A percentile compares a stretch with the other conserved stretches of the same genome.
These are phyloP conservation scores for Heliocidaris tuberculata DNA, from an alignment of 35 echinoderm and acorn worm genomes.

Conservation along the genomic window DNA sequence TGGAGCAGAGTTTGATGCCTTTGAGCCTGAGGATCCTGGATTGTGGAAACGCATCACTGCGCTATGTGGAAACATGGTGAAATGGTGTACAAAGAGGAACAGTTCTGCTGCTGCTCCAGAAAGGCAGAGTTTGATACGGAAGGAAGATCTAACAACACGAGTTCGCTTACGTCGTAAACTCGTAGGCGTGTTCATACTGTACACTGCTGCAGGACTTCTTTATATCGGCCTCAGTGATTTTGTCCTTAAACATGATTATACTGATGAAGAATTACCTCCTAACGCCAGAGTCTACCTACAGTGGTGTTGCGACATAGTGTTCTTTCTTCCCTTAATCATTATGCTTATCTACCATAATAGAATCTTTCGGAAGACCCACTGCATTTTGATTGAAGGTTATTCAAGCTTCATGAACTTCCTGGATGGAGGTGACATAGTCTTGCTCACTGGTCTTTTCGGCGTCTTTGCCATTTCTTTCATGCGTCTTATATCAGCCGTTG, in stretches of 20 bases:
- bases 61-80: neutral
- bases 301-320: conserved; percentile 2
- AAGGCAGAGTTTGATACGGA: neutral
- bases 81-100: neutral
- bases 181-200: neutral
- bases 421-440: neutral
- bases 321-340: neutral
- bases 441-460: neutral
- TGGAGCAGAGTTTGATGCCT: neutral
- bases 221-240: neutral
- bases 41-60: neutral
- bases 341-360: neutral
- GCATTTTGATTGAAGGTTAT: neutral
- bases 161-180: neutral
- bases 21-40: neutral
- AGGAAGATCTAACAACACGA: neutral
- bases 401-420: conserved; percentile 8
- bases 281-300: neutral
- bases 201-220: neutral
- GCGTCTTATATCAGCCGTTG: neutral
- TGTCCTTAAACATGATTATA: neutral
- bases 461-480: neutral
- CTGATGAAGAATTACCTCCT: too few species aligned
- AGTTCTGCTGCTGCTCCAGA: neutral
- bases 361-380: neutral